Conservation (phyloP, 2,797 vertebrate species). For the Sarcoramphus papa region DNA sequence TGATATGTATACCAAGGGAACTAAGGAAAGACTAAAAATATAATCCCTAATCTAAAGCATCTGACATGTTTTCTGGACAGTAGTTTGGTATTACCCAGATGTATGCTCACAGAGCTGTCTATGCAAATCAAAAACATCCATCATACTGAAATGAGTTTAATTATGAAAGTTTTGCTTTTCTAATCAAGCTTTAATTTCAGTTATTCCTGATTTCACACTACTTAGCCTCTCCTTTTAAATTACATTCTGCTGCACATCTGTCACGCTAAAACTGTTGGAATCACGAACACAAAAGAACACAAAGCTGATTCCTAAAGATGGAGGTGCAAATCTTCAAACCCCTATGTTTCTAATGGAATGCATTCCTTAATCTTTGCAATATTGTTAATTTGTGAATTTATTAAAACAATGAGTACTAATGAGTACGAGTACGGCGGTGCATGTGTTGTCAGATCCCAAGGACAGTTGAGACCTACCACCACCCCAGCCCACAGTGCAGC, state of each 20-base stretch:
- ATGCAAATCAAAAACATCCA: conserved; percentile 39
- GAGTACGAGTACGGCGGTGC: background rate
- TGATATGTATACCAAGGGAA: conserved; percentile 10
- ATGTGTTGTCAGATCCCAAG: background rate
- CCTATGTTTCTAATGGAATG: background rate
- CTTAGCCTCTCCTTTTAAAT: background rate
- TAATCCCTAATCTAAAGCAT: conserved; percentile 59
- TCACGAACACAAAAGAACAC: accelerated
- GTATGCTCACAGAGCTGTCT: background rate
- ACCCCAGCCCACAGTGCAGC: background rate
- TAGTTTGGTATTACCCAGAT: conserved; percentile 53
- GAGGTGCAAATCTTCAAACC: background rate
- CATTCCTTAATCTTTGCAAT: background rate
- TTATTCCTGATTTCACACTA: conserved; percentile 11
- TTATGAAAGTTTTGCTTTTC: conserved; percentile 28
- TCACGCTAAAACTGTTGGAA: background rate
- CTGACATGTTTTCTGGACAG: conserved; percentile 51
- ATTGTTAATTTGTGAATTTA: background rate
- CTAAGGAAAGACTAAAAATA: conserved; percentile 32
- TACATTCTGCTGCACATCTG: background rate
- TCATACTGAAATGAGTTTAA: background rate
- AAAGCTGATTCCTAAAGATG: background rate
- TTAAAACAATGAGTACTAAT: background rate
- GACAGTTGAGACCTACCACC: background rate
- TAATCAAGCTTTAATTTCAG: conserved; percentile 12